Evolutionary conservation across 2,797 vertebrate genomes (phyloP), one percentile per base, ranked within the genome.

Genomic region (Micropoecilia bifurca): DNA sequence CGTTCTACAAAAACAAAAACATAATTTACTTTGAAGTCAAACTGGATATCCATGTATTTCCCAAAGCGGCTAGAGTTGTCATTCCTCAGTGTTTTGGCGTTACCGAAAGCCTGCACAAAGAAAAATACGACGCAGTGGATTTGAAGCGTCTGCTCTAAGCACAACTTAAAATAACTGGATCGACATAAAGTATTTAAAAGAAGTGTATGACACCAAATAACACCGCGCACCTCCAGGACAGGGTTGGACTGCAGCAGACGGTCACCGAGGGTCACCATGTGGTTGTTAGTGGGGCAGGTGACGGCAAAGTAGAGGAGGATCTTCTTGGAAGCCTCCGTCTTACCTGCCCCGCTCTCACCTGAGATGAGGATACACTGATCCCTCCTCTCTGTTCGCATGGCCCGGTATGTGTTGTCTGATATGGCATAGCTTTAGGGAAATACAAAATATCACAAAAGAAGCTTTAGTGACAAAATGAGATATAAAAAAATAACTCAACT

Each of bases 31-130:
- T 96, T 98, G 82, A 99, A 99, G 93, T 99, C 97, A 96, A 99
- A 99, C 93, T 99, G 98, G 88, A 99, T 95, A 0, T 99, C 98
- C 98, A 99, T 99, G 89, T 99, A 99, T 87, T 99, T 99, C 80
- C 99, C 99, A 93, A 99, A 99, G 1, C 98, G 96, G 90, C 99
- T 99, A 83, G 99, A 99, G 93, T 99, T 99, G 95, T 99, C 98
- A 1, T 99, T 99, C 33, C 97, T 96, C 47, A 99, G 93, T 46
- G 98, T 99, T 96, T 99, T 99, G 57, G 98, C 98, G 4, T 99
- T 99, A 78, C 99, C 98, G 83, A 99, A 99, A n/a, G 99, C 97
- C 99, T 99, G 88, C 45, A 4, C 20, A 77, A 69, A 80, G 53
- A 41, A 0, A 82, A 0, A 83, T 36, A 2, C 83, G 7, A 1